These are phyloP conservation scores for Ascidia mentula DNA, from an alignment of 23 tunicate species.

Conservation along the genomic window DNA sequence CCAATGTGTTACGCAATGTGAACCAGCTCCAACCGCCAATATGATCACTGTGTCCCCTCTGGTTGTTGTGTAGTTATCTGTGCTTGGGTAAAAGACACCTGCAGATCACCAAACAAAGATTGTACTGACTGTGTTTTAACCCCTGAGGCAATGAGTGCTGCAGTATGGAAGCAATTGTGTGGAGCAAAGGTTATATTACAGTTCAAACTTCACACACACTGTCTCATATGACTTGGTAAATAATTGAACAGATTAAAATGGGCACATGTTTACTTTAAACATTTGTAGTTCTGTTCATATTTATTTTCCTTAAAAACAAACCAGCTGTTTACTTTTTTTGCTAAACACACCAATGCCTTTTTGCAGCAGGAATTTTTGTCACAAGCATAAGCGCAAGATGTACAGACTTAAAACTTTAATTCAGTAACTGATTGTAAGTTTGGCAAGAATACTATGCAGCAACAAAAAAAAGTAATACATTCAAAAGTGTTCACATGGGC, in stretches of 20 bases:
- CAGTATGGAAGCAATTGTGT: not conserved
- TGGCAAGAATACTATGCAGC: too few relatives aligned
- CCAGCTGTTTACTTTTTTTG: too few relatives aligned
- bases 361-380: too few relatives aligned
- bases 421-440: too few relatives aligned
- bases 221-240: not conserved
- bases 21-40: constrained; percentile 91
- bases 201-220: not conserved
- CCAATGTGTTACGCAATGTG: constrained; percentile 76
- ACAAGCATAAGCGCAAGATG: too few relatives aligned
- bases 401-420: too few relatives aligned
- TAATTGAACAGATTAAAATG: not conserved
- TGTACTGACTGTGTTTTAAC: not conserved
- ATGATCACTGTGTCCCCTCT: constrained; percentile 98
- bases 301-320: too few relatives aligned
- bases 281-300: too few relatives aligned
- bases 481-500: too few relatives aligned
- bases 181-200: not conserved
- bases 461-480: too few relatives aligned
- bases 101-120: not conserved
- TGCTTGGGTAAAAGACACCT: constrained; percentile 87
- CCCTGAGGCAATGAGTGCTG: not conserved
- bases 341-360: too few relatives aligned
- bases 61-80: constrained; percentile 76
- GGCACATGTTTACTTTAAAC: too few relatives aligned